These are phyloP conservation scores for Potamarius usumacintae DNA, from an alignment of 2,113 vertebrate species.

Conservation along the genomic window DNA sequence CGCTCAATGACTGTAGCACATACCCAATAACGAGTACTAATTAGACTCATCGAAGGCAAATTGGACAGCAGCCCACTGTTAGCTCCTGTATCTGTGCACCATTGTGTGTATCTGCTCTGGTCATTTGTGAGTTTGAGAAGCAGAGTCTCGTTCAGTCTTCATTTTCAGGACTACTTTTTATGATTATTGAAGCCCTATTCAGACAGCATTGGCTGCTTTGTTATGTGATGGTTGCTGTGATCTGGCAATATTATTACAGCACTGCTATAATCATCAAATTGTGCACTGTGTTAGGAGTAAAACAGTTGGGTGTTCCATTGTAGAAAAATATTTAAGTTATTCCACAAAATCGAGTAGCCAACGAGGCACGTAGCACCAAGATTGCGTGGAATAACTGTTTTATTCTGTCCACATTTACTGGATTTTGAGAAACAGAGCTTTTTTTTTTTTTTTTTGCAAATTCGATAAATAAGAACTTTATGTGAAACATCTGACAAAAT, in stretches of 20 bases:
- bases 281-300: background rate
- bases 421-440: no score
- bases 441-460: no score
- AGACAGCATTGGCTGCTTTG: background rate
- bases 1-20: constrained; percentile 35
- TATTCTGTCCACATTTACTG: no score
- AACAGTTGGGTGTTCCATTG: background rate
- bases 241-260: no score
- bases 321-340: no score
- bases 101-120: background rate
- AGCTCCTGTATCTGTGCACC: constrained; percentile 1
- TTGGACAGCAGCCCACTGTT: constrained; percentile 20
- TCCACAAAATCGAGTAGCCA: no score
- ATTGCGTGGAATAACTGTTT: no score
- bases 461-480: no score
- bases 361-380: no score
- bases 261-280: no score
- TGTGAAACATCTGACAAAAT: no score
- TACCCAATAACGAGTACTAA: constrained; percentile 32
- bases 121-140: background rate
- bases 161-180: background rate
- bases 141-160: background rate
- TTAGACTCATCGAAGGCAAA: constrained; percentile 43
- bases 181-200: background rate
- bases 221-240: background rate